Evolutionary conservation across 1,140 invertebrate species (phyloP).

Genomic region (Panonychus citri): DNA sequence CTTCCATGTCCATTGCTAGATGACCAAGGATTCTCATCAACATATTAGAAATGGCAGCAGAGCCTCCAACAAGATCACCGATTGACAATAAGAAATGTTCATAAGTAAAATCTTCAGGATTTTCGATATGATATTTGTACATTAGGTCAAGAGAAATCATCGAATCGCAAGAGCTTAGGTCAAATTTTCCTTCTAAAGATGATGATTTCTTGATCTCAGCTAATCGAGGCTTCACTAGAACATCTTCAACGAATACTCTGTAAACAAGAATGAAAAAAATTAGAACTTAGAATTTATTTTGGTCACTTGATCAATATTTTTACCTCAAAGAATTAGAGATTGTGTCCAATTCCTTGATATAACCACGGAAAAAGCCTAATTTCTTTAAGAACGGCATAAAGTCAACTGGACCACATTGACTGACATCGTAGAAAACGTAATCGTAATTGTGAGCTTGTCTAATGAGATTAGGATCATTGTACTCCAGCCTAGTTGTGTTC

Average conservation of each 20-base stretch:
- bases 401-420: constrained; percentile 62
- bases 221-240: constrained; percentile 1
- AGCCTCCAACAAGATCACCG: constrained; percentile 43
- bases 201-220: constrained; percentile 13
- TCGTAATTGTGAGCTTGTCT: constrained; percentile 41
- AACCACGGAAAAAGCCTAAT: constrained; percentile 1
- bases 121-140: constrained; percentile 12
- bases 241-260: background rate
- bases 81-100: constrained; percentile 14
- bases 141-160: constrained; percentile 15
- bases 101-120: constrained; percentile 1
- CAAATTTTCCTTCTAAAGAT: constrained; percentile 9
- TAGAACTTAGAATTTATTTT: background rate
- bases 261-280: background rate
- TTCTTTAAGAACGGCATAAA: constrained; percentile 53
- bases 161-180: background rate
- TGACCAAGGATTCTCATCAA: constrained; percentile 40
- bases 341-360: constrained; percentile 3
- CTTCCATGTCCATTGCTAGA: constrained; percentile 32
- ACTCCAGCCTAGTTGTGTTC: background rate
- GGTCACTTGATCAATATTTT: no score
- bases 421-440: constrained; percentile 63
- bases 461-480: background rate
- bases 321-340: constrained; percentile 2
- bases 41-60: constrained; percentile 59